Percentiles rank a stretch among this genome's conserved stretches.
Conservation (phyloP, 2,888 invertebrate species). For the Chloromyia formosa region DNA sequence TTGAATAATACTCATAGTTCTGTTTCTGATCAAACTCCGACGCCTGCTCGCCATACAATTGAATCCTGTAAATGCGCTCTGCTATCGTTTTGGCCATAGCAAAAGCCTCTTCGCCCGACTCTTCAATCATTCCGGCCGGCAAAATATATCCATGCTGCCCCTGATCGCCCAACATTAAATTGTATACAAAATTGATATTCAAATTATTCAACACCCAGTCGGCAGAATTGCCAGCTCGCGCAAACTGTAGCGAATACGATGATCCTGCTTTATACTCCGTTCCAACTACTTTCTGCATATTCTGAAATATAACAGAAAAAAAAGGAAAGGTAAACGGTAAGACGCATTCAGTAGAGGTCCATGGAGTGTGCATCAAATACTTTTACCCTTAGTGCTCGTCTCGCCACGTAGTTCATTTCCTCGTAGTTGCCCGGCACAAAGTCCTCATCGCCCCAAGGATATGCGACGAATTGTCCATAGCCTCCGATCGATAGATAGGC, state of each 20-base stretch:
- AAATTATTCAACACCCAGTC: slow-evolving; percentile 60
- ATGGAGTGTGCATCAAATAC: slow-evolving; percentile 9
- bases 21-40: background rate
- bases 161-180: slow-evolving; percentile 59
- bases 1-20: slow-evolving; percentile 22
- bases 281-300: slow-evolving; percentile 41
- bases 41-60: slow-evolving; percentile 25
- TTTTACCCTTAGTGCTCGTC: slow-evolving; percentile 51
- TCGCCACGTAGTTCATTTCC: slow-evolving; percentile 55
- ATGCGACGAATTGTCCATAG: slow-evolving; percentile 66
- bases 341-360: too few relatives aligned
- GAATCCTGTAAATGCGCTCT: slow-evolving; percentile 47
- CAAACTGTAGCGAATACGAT: slow-evolving; percentile 58
- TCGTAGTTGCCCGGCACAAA: slow-evolving; percentile 58
- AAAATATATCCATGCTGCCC: slow-evolving; percentile 61
- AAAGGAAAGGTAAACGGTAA: slow-evolving; percentile 36
- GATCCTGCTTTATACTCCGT: slow-evolving; percentile 58
- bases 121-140: slow-evolving; percentile 60
- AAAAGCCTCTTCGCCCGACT: slow-evolving; percentile 59
- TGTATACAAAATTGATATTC: slow-evolving; percentile 58
- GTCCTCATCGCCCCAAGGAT: slow-evolving; percentile 62
- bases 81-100: slow-evolving; percentile 59
- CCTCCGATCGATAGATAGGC: slow-evolving; percentile 60
- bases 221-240: slow-evolving; percentile 59
- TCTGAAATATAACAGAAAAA: slow-evolving; percentile 49